A percentile compares a stretch with the other conserved stretches of the same genome.
These are phyloP conservation scores for Ricordea florida DNA, from an alignment of 92 coral and sea anemone species.

Conservation along the genomic window DNA sequence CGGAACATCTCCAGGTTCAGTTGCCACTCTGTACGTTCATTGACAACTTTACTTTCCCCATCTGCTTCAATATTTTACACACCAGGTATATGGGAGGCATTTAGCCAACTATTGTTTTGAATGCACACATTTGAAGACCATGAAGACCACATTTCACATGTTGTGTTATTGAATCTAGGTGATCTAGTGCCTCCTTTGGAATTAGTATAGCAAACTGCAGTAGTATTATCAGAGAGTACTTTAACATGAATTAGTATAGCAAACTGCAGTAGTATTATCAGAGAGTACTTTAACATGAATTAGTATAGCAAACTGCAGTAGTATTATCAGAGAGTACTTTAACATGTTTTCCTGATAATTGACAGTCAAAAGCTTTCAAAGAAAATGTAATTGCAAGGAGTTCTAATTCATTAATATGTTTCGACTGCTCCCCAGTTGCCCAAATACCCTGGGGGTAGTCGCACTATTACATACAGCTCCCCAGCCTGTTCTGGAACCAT, in stretches of 20 bases:
- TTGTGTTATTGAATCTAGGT: not conserved
- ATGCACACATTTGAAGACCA: too few relatives aligned
- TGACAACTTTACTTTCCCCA: not conserved
- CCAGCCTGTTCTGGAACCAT: slow-evolving; percentile 55
- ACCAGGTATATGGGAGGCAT: slow-evolving; percentile 37
- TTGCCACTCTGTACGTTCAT: slow-evolving; percentile 8
- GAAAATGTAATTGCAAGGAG: slow-evolving; percentile 33
- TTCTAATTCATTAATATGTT: slow-evolving; percentile 50
- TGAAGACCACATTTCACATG: slow-evolving; percentile 26
- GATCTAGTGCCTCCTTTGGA: slow-evolving; percentile 32
- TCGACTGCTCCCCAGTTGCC: not conserved
- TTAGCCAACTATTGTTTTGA: not conserved
- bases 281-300: slow-evolving; percentile 19
- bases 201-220: slow-evolving; percentile 42
- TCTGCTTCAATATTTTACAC: slow-evolving; percentile 7
- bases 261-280: slow-evolving; percentile 61
- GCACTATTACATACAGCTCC: slow-evolving; percentile 24
- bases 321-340: slow-evolving; percentile 47
- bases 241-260: slow-evolving; percentile 27
- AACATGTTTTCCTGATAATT: slow-evolving; percentile 20
- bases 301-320: slow-evolving; percentile 45
- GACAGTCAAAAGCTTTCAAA: slow-evolving; percentile 17
- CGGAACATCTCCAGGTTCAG: not conserved
- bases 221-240: slow-evolving; percentile 48
- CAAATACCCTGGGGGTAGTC: slow-evolving; percentile 29